Evolutionary conservation across 2,797 vertebrate genomes (phyloP).

Genomic region (Thamnophis elegans): DNA sequence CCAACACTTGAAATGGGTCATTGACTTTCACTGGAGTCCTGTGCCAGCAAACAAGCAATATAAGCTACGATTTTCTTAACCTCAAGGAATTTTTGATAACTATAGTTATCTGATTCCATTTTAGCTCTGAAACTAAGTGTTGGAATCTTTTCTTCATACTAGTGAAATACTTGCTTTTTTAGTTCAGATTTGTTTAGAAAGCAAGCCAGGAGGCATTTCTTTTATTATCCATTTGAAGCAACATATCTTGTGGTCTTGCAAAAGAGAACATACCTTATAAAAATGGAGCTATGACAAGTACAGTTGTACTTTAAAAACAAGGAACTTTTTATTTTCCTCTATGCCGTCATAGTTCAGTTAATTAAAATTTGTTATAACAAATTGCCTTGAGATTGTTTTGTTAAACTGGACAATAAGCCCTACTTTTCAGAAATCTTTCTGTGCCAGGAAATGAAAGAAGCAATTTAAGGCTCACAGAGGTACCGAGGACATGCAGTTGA

Average conservation of each 20-base stretch:
- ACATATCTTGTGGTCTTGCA: no score
- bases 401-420: neutral
- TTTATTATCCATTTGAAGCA: neutral
- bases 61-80: neutral
- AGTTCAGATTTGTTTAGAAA: neutral
- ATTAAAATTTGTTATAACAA: neutral
- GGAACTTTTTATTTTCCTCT: neutral
- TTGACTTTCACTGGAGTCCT: neutral
- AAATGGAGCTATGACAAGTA: neutral
- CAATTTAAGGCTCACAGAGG: neutral
- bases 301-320: neutral
- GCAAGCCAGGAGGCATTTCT: neutral
- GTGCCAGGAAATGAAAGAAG: fast-evolving
- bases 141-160: neutral
- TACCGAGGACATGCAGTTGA: neutral
- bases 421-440: neutral
- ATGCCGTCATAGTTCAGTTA: neutral
- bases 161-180: neutral
- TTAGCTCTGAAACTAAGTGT: neutral
- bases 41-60: neutral
- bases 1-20: neutral
- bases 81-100: neutral
- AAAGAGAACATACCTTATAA: neutral
- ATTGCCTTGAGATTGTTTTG: neutral
- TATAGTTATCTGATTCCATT: neutral